Conservation (phyloP, 37 sponge, comb jelly and placozoan species). For the Aplysina aerophoba region DNA sequence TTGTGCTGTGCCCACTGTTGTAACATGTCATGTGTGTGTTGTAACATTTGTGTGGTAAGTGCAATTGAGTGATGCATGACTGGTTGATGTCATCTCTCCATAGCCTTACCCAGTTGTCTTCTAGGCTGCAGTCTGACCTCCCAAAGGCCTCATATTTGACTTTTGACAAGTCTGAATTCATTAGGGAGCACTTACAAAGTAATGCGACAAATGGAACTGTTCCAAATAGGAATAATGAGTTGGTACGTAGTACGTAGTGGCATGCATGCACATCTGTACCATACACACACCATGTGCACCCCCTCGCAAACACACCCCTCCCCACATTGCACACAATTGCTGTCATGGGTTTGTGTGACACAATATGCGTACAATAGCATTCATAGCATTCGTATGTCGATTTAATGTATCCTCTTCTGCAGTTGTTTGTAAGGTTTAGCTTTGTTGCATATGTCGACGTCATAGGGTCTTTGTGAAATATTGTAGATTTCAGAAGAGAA, state of each 20-base stretch:
- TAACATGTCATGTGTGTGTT: too few species aligned
- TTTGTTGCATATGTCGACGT: background rate
- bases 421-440: background rate
- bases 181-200: background rate
- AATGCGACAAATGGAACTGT: background rate
- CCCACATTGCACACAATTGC: too few species aligned
- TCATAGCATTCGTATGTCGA: too few species aligned
- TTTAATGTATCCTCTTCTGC: too few species aligned
- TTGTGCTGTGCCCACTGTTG: too few species aligned
- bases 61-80: too few species aligned
- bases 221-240: background rate
- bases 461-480: too few species aligned
- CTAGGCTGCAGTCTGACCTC: background rate
- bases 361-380: too few species aligned
- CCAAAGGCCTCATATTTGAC: background rate
- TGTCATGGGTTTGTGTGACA: too few species aligned
- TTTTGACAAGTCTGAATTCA: background rate
- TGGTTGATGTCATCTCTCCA: too few species aligned
- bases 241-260: background rate
- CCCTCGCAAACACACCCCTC: too few species aligned
- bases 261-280: background rate
- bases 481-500: conserved; percentile 26
- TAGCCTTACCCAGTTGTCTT: background rate
- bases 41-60: too few species aligned
- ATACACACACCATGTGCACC: background rate